Evolutionary conservation across 2,888 invertebrate species (phyloP).

Genomic region (Eustalomyia histrio): DNA sequence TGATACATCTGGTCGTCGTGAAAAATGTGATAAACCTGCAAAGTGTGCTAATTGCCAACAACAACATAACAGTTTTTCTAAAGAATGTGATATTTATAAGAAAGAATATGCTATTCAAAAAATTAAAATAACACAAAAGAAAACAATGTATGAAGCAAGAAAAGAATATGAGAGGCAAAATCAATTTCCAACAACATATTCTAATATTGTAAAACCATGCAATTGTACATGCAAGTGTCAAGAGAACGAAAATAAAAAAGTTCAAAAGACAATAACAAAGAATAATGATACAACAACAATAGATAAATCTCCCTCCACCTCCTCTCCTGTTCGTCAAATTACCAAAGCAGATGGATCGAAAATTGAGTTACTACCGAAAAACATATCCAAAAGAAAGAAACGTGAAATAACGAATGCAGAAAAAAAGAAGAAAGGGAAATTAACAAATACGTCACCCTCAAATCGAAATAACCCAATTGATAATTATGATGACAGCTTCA

Average conservation of each 20-base stretch:
- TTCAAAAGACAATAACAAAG: not conserved
- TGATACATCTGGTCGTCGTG: conserved; percentile 6
- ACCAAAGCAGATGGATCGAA: not conserved
- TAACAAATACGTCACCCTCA: not conserved
- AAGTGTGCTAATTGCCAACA: conserved; percentile 43
- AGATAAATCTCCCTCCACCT: not conserved
- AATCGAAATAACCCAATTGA: not conserved
- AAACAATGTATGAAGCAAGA: conserved; percentile 23
- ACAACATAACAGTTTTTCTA: conserved; percentile 29
- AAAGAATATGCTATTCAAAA: conserved; percentile 16
- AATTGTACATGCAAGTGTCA: conserved; percentile 25
- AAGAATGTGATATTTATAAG: conserved; percentile 4
- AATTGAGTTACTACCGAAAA: not conserved
- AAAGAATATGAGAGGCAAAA: conserved; percentile 40
- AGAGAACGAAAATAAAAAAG: conserved; percentile 15
- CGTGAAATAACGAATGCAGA: not conserved
- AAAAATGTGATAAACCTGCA: conserved; percentile 28
- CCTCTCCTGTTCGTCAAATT: not conserved
- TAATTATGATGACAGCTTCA: conserved; percentile 12
- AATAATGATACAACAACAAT: not conserved
- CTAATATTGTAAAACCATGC: conserved; percentile 22
- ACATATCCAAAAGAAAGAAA: not conserved
- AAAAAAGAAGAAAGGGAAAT: conserved; percentile 9
- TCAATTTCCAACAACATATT: conserved; percentile 26
- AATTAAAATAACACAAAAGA: too few species aligned